Evolutionary conservation across 2,797 vertebrate genomes (phyloP), one percentile per base, ranked within the genome.

Genomic region (Staurois parvus): DNA sequence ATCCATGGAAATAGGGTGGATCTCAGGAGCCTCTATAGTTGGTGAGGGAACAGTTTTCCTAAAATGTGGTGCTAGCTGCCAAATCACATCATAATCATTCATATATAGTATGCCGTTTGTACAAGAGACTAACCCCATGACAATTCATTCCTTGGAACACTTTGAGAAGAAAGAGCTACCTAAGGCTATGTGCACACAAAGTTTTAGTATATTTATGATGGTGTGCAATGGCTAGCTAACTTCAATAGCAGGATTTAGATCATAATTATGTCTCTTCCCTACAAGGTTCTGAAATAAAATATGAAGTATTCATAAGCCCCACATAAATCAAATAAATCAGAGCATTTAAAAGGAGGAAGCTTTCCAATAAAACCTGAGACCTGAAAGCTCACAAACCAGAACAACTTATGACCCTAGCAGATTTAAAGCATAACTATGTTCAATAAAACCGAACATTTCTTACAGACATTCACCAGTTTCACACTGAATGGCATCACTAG

Each of bases 1-100:
- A 87, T 87, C 85, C 85, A 87, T 83, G 85, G 85, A 77, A 87
- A 87, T 83, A 59, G 68, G 75, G 81, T 79, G 81, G 85, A 83
- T 79, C 69, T 40, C 59, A 34, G 40, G 24, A 79, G 72, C 34
- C 76, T 83, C 80, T 72, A 67, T 83, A 83, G 30, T 59, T 83
- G 75, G 85, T 74, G 40, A 75, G 76, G 72, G 75, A 83, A 86
- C 13, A 66, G 59, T 74, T 86, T 52, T 67, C 37, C 48, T 72
- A 64, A 72, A 82, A 77, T 12, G 37, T 82, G 73, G 66, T 42
- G 59, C 40, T 11, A 52, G 13, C 48, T 83, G 81, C 85, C 85
- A 87, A 83, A 83, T 83, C 81, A 87, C 85, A 83, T 83, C 74
- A 77, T 82, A 83, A 83, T 64, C 42, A 62, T 73, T 79, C 74